phyloP scores from a whole-genome alignment of 2,113 vertebrate species.

The Thunnus maccoyii region DNA sequence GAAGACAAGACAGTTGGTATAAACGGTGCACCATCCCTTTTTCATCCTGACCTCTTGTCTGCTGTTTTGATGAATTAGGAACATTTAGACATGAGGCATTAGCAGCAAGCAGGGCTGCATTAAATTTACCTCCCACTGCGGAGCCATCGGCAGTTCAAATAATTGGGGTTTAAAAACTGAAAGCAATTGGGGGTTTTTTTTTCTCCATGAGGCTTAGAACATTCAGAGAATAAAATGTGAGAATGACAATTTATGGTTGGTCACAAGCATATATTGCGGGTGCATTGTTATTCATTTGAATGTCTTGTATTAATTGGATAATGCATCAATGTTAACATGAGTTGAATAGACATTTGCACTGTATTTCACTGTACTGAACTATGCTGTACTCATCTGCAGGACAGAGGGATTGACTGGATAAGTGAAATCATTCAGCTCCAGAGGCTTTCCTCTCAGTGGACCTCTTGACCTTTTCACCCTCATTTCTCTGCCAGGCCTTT shows the following conservation, averaged over 20 bases:
- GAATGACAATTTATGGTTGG: neutral
- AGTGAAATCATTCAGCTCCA: conserved; percentile 49
- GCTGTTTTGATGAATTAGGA: conserved; percentile 33
- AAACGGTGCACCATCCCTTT: neutral
- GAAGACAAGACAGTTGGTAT: neutral
- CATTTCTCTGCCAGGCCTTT: conserved; percentile 23
- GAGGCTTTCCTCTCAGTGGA: conserved; percentile 39
- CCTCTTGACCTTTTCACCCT: conserved; percentile 49
- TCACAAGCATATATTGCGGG: neutral
- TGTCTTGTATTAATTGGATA: neutral
- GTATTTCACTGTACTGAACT: conserved; percentile 18
- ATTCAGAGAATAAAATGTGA: neutral
- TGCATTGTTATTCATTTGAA: too few species aligned
- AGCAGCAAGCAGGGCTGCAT: conserved; percentile 15
- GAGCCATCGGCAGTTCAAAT: conserved; percentile 12
- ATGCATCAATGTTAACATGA: neutral
- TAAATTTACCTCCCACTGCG: conserved; percentile 45
- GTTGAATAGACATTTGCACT: conserved; percentile 10
- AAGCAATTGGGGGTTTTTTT: conserved; percentile 5
- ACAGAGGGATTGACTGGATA: neutral
- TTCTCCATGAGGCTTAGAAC: neutral
- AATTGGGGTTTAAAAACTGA: conserved; percentile 14
- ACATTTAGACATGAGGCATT: conserved; percentile 31
- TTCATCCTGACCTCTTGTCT: conserved; percentile 5
- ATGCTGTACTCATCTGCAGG: neutral